Base-by-base conservation (phyloP, 1,140 invertebrate genomes). In the Pantala flavescens region DNA sequence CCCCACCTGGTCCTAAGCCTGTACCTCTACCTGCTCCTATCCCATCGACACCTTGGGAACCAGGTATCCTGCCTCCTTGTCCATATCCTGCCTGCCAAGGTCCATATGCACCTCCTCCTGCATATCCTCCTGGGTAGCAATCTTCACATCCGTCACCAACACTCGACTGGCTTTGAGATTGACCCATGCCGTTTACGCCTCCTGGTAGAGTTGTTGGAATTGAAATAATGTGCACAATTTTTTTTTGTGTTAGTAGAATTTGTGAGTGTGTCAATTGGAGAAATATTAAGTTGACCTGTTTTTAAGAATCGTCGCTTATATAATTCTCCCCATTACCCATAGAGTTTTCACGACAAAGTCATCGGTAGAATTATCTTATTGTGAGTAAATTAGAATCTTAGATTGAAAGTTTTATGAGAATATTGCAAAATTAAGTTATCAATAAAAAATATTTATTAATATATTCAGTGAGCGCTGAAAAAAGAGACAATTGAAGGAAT, bases 161-260 rank as follows among this genome's bases (percentile, higher is more conserved):
- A 7, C 82, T 82, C 10, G 85, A 84, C 81, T 86, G 86, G 84
- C 91, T 93, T 83, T 93, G 91, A 0, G 91, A 90, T 84, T 92
- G 90, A 1, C 90, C 91, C 89, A 93, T 92, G 74, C 91, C 91
- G 80, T 87, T 89, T 28, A 81, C 88, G 23, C 89, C 89, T 84
- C 86, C 90, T 91, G 73, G 77, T 82, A 21, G 24, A 72, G 19
- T 74, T 75, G 36, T 72, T 73, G 24, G 75, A 36, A 23, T 74
- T 28, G 43, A 76, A 74, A 74, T 73, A 43, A 74, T 11, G 21
- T 73, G 70, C 28, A 23, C 49, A 72, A 49, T 49, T 63, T 63
- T 63, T 16, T 63, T 36, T 36, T 36, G 28, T 36, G 28, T 36
- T 36, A 36, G 28, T 36, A 36, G 28, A 36, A n/a, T 36, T 5